Evolutionary conservation across 1,140 invertebrate genomes (phyloP).

Genomic region (Brachionus angularis): DNA sequence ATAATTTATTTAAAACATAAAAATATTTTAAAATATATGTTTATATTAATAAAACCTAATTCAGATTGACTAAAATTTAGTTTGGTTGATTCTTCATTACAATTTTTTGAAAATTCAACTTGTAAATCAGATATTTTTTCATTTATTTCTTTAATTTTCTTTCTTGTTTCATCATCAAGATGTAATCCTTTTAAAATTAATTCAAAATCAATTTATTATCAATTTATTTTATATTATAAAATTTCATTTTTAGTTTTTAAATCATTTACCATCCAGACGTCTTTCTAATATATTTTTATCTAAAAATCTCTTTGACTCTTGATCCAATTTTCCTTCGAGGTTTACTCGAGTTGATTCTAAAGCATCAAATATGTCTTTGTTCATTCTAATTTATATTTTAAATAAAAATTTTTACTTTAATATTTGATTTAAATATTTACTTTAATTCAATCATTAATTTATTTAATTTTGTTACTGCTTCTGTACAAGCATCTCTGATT

Average conservation of each 20-base stretch:
- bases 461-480: conserved; percentile 59
- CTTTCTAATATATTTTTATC: conserved; percentile 60
- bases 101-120: conserved; percentile 61
- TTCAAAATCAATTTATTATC: too few relatives aligned
- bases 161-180: conserved; percentile 56
- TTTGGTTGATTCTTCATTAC: conserved; percentile 61
- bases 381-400: conserved; percentile 55
- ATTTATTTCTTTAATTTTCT: conserved; percentile 59
- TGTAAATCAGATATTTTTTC: conserved; percentile 60
- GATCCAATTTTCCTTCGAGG: conserved; percentile 48
- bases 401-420: neutral
- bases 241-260: neutral
- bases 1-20: neutral
- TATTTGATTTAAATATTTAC: conserved; percentile 47
- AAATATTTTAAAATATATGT: too few relatives aligned
- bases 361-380: conserved; percentile 61
- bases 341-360: conserved; percentile 56
- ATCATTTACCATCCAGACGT: conserved; percentile 58
- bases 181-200: conserved; percentile 60
- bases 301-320: conserved; percentile 57
- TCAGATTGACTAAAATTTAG: conserved; percentile 60
- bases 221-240: neutral
- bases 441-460: conserved; percentile 62
- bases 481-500: conserved; percentile 59
- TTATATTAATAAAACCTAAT: conserved; percentile 50